These are phyloP conservation scores for Peromyscus aztecus DNA, from an alignment of 2,797 vertebrate species.

Conservation along the genomic window DNA sequence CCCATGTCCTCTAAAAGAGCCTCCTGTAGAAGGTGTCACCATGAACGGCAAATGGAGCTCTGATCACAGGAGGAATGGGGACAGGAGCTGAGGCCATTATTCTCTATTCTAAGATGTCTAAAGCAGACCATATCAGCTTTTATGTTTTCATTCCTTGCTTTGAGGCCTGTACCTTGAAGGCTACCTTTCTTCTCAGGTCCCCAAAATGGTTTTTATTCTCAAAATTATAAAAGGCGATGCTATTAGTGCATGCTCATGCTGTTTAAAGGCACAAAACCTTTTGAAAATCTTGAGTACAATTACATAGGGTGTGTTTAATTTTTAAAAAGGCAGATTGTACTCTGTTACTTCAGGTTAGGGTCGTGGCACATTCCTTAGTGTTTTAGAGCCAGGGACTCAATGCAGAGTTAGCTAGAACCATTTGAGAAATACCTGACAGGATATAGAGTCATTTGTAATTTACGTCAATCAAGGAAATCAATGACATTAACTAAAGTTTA, in stretches of 20 bases:
- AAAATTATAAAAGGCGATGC: conserved; percentile 78
- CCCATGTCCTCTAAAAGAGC: conserved; percentile 71
- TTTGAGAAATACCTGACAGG: conserved; percentile 35
- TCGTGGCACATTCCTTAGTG: conserved; percentile 22
- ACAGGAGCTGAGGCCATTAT: conserved; percentile 82
- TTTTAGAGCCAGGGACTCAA: conserved; percentile 23
- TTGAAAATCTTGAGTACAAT: conserved; percentile 76
- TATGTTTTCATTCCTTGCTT: conserved; percentile 83
- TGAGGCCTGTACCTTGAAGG: conserved; percentile 82
- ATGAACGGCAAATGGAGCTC: conserved; percentile 81
- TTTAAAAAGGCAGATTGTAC: conserved; percentile 68
- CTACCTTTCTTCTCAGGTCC: conserved; percentile 81
- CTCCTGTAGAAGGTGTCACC: conserved; percentile 74
- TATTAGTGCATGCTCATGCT: conserved; percentile 74
- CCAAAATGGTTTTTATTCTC: conserved; percentile 80
- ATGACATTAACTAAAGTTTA: conserved; percentile 54
- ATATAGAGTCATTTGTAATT: conserved; percentile 47
- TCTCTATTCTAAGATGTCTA: conserved; percentile 83
- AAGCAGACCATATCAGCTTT: conserved; percentile 79
- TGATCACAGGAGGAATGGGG: conserved; percentile 82
- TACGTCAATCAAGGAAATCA: conserved; percentile 64
- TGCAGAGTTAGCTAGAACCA: conserved; percentile 60
- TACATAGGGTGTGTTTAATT: conserved; percentile 70
- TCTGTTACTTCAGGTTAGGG: conserved; percentile 50
- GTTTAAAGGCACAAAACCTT: conserved; percentile 72